These are phyloP conservation scores for Drosophila fungiperda DNA, from an alignment of 2,888 invertebrate species.

Conservation along the genomic window DNA sequence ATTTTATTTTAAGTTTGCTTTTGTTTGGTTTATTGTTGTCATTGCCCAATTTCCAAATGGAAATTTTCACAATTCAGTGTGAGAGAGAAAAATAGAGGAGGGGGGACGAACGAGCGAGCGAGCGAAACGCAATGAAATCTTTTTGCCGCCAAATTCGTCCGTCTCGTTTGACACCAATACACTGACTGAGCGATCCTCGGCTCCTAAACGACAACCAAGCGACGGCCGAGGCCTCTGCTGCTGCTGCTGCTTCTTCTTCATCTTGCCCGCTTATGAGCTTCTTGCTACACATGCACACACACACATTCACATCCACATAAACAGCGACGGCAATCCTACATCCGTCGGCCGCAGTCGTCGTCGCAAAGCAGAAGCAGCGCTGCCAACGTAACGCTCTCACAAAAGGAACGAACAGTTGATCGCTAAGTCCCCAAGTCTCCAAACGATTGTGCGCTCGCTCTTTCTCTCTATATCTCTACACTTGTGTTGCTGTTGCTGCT, in stretches of 20 bases:
- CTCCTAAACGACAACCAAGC: slow-evolving; percentile 69
- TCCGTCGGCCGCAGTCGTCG: slow-evolving; percentile 65
- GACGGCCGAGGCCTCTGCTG: slow-evolving; percentile 61
- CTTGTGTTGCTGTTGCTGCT: slow-evolving; percentile 25
- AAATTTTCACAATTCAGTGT: slow-evolving; percentile 71
- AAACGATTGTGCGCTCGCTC: slow-evolving; percentile 41
- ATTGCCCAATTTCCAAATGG: slow-evolving; percentile 68
- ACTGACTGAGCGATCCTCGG: slow-evolving; percentile 80
- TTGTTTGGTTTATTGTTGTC: slow-evolving; percentile 36
- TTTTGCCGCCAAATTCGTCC: slow-evolving; percentile 76
- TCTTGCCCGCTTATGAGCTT: slow-evolving; percentile 62
- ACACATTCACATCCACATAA: slow-evolving; percentile 13
- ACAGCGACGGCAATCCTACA: slow-evolving; percentile 67
- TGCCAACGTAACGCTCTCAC: slow-evolving; percentile 55
- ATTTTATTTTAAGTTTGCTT: slow-evolving; percentile 58
- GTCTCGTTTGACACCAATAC: slow-evolving; percentile 79
- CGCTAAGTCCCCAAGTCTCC: slow-evolving; percentile 69
- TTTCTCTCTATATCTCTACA: slow-evolving; percentile 41
- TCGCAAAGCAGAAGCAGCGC: slow-evolving; percentile 36
- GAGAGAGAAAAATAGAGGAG: slow-evolving; percentile 45
- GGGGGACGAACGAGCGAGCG: slow-evolving; percentile 57
- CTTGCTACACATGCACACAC: slow-evolving; percentile 52
- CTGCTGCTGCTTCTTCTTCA: slow-evolving; percentile 47
- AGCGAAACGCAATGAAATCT: slow-evolving; percentile 59
- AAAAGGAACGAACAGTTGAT: slow-evolving; percentile 65